A percentile compares a stretch with the other conserved stretches of the same genome.
Conservation (phyloP, 2,888 invertebrate genomes). For the Blastobasis lacticolella region DNA sequence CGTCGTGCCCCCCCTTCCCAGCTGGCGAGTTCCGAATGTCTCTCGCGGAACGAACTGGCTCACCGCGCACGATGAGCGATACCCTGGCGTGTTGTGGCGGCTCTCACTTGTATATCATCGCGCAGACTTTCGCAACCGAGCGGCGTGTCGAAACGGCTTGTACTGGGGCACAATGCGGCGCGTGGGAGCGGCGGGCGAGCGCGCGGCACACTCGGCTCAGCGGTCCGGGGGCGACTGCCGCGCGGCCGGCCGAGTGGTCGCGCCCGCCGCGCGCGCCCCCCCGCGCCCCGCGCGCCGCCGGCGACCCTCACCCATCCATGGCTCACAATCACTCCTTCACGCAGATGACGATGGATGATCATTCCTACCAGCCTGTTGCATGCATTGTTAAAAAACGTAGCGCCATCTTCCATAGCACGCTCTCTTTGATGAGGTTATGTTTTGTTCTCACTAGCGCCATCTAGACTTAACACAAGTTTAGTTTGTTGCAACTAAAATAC, state of each 20-base stretch:
- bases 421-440: too few species aligned
- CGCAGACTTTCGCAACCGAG: conserved; percentile 70
- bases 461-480: too few species aligned
- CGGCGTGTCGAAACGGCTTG: conserved; percentile 63
- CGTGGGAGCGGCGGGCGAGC: conserved; percentile 33
- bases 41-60: conserved; percentile 60
- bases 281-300: conserved; percentile 14
- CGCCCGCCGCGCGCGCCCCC: conserved; percentile 17
- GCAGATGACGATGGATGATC: conserved; percentile 36
- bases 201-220: conserved; percentile 16
- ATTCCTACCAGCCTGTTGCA: conserved; percentile 35
- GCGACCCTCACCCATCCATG: conserved; percentile 6
- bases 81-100: conserved; percentile 58
- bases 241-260: conserved; percentile 11
- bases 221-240: conserved; percentile 23
- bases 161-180: conserved; percentile 45
- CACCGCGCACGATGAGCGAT: conserved; percentile 71
- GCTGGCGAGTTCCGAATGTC: conserved; percentile 65
- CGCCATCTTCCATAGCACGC: conserved; percentile 1
- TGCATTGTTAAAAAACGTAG: background rate
- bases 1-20: conserved; percentile 64
- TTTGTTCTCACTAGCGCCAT: too few species aligned
- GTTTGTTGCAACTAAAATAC: too few species aligned
- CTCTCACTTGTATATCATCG: conserved; percentile 75
- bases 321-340: conserved; percentile 15